These are phyloP conservation scores for Luffia ferchaultella DNA, from an alignment of 2,888 invertebrate genomes.

Conservation along the genomic window DNA sequence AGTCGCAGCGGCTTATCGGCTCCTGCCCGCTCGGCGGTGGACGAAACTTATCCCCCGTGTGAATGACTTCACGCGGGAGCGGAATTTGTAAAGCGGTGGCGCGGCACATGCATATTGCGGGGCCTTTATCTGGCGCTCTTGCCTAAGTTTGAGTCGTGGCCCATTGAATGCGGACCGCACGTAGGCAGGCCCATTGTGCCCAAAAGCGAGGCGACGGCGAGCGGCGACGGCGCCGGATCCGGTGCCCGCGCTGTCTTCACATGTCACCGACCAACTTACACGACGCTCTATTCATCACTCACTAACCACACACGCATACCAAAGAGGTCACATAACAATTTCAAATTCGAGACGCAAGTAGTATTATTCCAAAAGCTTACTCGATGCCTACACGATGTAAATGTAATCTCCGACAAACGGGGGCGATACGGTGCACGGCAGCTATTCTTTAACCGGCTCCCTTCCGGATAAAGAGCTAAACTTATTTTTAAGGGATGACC, in stretches of 20 bases:
- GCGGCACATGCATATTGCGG: constrained; percentile 38
- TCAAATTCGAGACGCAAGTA: too few species aligned
- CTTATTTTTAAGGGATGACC: constrained; percentile 68
- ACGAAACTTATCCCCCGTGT: constrained; percentile 47
- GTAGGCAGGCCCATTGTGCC: not conserved
- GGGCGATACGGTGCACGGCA: constrained; percentile 39
- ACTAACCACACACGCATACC: too few species aligned
- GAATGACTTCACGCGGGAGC: constrained; percentile 52
- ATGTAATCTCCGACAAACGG: constrained; percentile 16
- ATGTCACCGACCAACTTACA: not conserved
- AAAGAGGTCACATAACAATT: not conserved
- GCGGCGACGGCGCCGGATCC: not conserved
- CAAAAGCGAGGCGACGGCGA: not conserved
- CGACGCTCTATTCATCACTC: not conserved
- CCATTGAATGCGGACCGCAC: constrained; percentile 1
- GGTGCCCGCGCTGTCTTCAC: not conserved
- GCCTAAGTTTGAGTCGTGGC: constrained; percentile 9
- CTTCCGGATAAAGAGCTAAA: constrained; percentile 61
- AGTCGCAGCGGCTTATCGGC: constrained; percentile 37
- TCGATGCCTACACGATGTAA: too few species aligned
- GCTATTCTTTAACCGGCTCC: constrained; percentile 60
- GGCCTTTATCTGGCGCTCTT: constrained; percentile 48
- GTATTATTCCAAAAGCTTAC: too few species aligned
- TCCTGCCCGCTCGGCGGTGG: constrained; percentile 40
- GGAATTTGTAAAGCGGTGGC: constrained; percentile 64